A percentile compares a stretch with the other conserved stretches of the same genome.
These are phyloP conservation scores for Villa cingulata DNA, from an alignment of 2,888 invertebrate species.

Conservation along the genomic window DNA sequence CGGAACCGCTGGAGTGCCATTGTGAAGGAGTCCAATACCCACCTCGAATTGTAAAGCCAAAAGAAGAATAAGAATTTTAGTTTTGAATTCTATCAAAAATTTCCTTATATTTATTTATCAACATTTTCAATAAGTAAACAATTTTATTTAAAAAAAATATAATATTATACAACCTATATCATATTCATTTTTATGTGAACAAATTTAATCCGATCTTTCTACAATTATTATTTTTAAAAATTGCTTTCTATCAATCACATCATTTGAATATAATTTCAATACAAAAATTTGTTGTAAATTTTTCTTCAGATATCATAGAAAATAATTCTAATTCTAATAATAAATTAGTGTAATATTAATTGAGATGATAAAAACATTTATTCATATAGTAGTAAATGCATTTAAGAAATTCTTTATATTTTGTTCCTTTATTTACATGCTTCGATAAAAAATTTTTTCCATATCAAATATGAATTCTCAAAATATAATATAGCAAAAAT, in stretches of 20 bases:
- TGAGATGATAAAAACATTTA: slow-evolving; percentile 18
- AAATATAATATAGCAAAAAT: slow-evolving; percentile 21
- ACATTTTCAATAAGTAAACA: too few relatives aligned
- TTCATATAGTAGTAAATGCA: slow-evolving; percentile 16
- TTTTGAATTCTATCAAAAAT: too few relatives aligned
- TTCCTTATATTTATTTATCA: too few relatives aligned
- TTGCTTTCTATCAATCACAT: slow-evolving; percentile 16
- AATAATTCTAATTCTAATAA: slow-evolving; percentile 9
- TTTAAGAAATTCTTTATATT: slow-evolving; percentile 19
- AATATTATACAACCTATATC: too few relatives aligned
- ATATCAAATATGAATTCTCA: slow-evolving; percentile 21
- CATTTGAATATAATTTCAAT: slow-evolving; percentile 4
- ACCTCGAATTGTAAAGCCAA: too few relatives aligned
- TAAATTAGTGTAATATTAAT: slow-evolving; percentile 19
- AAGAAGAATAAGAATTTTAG: too few relatives aligned
- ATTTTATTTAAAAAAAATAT: too few relatives aligned
- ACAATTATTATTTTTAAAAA: slow-evolving; percentile 19
- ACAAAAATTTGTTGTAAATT: slow-evolving; percentile 20
- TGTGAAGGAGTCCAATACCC: too few relatives aligned
- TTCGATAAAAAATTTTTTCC: slow-evolving; percentile 21
- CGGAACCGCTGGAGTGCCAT: too few relatives aligned
- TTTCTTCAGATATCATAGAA: slow-evolving; percentile 2
- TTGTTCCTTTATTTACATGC: slow-evolving; percentile 19
- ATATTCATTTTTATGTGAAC: too few relatives aligned
- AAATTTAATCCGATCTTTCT: too few relatives aligned